Evolutionary conservation across 2,113 vertebrate genomes (phyloP), one percentile per base, ranked within the genome.

Genomic region (Salminus brasiliensis): DNA sequence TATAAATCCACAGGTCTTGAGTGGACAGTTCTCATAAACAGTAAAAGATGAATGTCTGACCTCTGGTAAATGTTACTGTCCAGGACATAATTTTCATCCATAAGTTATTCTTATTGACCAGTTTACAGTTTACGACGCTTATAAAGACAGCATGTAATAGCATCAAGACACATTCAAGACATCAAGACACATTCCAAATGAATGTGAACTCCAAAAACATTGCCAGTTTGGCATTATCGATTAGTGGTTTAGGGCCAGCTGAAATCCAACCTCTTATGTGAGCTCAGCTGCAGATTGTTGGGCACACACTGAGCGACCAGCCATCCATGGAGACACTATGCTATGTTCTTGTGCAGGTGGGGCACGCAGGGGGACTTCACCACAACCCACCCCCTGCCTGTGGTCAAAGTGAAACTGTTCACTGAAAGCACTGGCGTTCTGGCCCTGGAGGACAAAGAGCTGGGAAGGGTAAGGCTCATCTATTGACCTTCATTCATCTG

Each of bases 331-430:
- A 49, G 23, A 52, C 8, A 21, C 43, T 65, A n/a, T n/a, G 36
- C 66, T 77, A 57, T 81, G 62, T 81, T 77, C 45, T 41, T 53
- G 45, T 93, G 59, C 92, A 99, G 98, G 79, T 99, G 98, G 98
- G 97, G 96, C 72, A 99, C 98, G 25, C 97, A 99, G 93, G 98
- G 97, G 5, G 97, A 99, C 91, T 99, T 99, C 85, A 96, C 91
- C 67, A 99, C 97, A 0, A 96, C 95, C 47, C 95, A 99, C 67
- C 95, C 97, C 41, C 93, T 97, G 7, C 97, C 98, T 47, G 93
- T 94, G 18, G 96, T 99, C 83, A 99, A 99, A 92, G 96, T 99
- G 29, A 99, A 99, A 87, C 95, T 99, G 78, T 99, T 98, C 85
- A 98, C 96, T 0, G 98, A 99, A 89, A 98, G 95, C 89, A 99